Conservation (phyloP, 2,113 vertebrate genomes). For the Thermophis baileyi region DNA sequence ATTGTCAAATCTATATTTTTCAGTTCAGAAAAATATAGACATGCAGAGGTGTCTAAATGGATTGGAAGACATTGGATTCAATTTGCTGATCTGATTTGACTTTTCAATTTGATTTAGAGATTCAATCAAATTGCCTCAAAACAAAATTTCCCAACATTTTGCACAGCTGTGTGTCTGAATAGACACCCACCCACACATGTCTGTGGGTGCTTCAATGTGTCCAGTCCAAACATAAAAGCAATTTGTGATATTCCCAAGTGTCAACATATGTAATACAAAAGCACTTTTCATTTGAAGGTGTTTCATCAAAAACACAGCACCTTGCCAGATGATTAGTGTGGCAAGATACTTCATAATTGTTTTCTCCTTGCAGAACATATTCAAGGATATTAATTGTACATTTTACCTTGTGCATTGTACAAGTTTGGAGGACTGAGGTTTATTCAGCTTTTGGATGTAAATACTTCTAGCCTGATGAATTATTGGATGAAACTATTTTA, state of each 20-base stretch:
- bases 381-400: background rate
- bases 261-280: conserved; percentile 14
- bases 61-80: background rate
- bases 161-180: background rate
- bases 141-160: background rate
- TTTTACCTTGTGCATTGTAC: conserved; percentile 13
- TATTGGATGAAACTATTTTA: background rate
- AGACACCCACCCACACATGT: background rate
- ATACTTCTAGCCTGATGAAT: conserved; percentile 9
- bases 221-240: background rate
- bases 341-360: conserved; percentile 7
- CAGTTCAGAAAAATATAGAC: background rate
- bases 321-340: conserved; percentile 21
- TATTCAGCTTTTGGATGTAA: conserved; percentile 5
- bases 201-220: background rate
- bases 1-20: background rate
- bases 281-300: conserved; percentile 1
- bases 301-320: conserved; percentile 4
- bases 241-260: conserved; percentile 4
- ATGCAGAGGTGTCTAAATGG: background rate
- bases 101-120: conserved; percentile 6
- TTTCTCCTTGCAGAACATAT: background rate
- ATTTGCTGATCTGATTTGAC: background rate
- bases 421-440: background rate
- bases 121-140: background rate